Conservation (phyloP, 2,113 vertebrate genomes). For the Danionella cerebrum region DNA sequence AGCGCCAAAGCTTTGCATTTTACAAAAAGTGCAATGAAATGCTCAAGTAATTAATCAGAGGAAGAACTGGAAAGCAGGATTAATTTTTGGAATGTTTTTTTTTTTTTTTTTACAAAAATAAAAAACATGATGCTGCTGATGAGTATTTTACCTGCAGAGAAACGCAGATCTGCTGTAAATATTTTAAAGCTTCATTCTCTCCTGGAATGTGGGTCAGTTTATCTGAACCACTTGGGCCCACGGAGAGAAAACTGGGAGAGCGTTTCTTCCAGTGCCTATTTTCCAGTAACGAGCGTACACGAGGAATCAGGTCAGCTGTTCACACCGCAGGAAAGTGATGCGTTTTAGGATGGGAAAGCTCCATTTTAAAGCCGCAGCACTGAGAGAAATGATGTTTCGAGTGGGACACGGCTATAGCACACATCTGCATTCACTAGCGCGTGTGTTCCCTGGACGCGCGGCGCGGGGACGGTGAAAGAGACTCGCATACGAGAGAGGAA, state of each 20-base stretch:
- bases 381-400: background rate
- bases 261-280: conserved; percentile 33
- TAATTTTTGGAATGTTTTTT: too few species aligned
- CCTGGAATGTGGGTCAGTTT: conserved; percentile 9
- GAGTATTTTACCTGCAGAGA: background rate
- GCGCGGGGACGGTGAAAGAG: conserved; percentile 42
- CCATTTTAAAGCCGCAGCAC: background rate
- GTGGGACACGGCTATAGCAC: too few species aligned
- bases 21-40: too few species aligned
- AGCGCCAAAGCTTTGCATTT: too few species aligned
- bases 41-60: too few species aligned
- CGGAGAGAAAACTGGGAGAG: background rate
- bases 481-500: conserved; percentile 43
- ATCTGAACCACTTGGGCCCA: background rate
- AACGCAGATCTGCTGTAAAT: background rate
- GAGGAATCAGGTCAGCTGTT: conserved; percentile 8
- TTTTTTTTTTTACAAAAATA: too few species aligned
- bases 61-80: too few species aligned
- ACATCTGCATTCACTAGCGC: conserved; percentile 12
- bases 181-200: background rate
- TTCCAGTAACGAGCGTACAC: background rate
- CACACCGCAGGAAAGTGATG: background rate
- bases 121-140: conserved; percentile 14
- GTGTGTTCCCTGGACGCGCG: conserved; percentile 40
- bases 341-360: background rate